A percentile compares a stretch with the other conserved stretches of the same genome.
Evolutionary conservation across 2,888 invertebrate genomes (phyloP).

Genomic region (Eupithecia inturbata): DNA sequence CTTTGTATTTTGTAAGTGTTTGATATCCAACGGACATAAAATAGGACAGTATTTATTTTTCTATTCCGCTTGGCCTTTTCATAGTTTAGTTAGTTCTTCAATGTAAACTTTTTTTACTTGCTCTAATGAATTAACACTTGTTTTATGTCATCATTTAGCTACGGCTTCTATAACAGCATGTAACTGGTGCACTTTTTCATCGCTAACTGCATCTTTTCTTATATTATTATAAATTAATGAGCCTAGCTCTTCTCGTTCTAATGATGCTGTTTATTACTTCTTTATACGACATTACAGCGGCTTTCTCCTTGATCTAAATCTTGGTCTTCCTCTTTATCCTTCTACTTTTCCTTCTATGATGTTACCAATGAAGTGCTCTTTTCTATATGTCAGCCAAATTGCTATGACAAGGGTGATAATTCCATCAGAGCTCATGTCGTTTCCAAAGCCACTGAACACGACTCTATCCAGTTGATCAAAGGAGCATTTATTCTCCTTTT

Average conservation of each 20-base stretch:
- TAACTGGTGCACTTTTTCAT: not conserved
- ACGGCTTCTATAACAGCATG: not conserved
- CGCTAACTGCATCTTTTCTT: not conserved
- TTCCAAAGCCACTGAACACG: slow-evolving; percentile 2
- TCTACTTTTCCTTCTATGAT: too few species aligned
- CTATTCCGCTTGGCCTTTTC: not conserved
- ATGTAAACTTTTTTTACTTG: not conserved
- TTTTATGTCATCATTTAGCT: not conserved
- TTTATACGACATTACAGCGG: too few species aligned
- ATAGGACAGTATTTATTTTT: too few species aligned
- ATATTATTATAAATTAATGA: too few species aligned
- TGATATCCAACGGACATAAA: not conserved
- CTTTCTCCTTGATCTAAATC: too few species aligned
- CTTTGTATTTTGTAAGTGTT: not conserved
- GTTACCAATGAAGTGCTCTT: too few species aligned
- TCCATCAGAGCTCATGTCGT: not conserved
- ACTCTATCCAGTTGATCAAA: not conserved
- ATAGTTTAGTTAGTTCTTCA: too few species aligned
- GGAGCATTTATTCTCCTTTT: slow-evolving; percentile 1
- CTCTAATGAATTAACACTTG: not conserved
- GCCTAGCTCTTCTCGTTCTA: too few species aligned
- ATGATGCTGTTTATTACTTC: too few species aligned
- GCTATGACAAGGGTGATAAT: not conserved
- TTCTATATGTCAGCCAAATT: not conserved
- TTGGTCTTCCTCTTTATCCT: too few species aligned